Conservation (phyloP, 2,797 vertebrate genomes). For the Bradypodion pumilum region DNA sequence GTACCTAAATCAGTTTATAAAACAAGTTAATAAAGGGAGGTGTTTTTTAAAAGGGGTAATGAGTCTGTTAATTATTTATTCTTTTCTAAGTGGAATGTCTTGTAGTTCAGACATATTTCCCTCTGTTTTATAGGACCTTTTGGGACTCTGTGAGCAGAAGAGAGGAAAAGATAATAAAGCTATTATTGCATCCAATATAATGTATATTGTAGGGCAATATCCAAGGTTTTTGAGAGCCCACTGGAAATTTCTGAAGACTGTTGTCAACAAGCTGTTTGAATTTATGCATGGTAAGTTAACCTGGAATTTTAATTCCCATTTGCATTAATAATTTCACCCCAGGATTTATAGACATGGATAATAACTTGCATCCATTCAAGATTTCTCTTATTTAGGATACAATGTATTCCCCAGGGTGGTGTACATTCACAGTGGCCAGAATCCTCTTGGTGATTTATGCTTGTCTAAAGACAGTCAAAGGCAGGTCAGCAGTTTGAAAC, state of each 20-base stretch:
- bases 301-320: not conserved
- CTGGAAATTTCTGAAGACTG: constrained; percentile 98
- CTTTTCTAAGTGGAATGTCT: not conserved
- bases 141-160: constrained; percentile 98
- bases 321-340: not conserved
- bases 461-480: no score
- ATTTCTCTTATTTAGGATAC: no score
- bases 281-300: constrained; percentile 93
- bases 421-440: no score
- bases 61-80: not conserved
- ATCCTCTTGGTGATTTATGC: no score
- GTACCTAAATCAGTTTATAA: not conserved
- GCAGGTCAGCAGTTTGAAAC: no score
- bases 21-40: no score
- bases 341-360: not conserved
- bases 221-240: constrained; percentile 96
- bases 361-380: not conserved
- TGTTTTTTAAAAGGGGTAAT: no score
- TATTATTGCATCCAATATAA: constrained; percentile 98
- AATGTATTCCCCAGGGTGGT: no score
- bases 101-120: not conserved
- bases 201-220: constrained; percentile 99
- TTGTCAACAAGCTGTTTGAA: constrained; percentile 98
- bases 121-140: constrained; percentile 83
- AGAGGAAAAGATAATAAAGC: constrained; percentile 99